Evolutionary conservation across 2,113 vertebrate species (phyloP).

Genomic region (Malurus elegans): DNA sequence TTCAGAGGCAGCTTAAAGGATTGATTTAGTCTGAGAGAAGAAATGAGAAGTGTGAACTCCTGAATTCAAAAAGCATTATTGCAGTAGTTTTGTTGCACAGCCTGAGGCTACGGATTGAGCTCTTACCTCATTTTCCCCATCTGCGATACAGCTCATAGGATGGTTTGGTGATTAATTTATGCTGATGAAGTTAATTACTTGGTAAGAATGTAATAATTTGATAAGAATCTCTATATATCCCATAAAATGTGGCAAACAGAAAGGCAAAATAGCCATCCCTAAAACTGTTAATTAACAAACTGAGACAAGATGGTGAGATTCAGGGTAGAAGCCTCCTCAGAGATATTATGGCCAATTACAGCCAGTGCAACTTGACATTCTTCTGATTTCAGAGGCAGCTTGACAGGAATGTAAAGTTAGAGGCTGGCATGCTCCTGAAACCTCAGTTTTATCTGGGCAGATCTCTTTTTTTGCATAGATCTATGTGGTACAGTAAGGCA

Average conservation of each 20-base stretch:
- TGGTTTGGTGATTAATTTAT: conserved; percentile 12
- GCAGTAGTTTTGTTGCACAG: neutral
- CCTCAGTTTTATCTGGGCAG: neutral
- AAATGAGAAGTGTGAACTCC: neutral
- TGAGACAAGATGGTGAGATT: neutral
- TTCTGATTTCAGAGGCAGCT: neutral
- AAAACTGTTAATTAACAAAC: neutral
- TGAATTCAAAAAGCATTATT: neutral
- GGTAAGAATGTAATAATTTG: neutral
- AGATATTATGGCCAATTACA: neutral
- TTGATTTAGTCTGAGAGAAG: neutral
- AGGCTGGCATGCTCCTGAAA: neutral
- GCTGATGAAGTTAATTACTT: conserved; percentile 5
- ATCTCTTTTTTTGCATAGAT: neutral
- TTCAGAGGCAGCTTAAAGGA: neutral
- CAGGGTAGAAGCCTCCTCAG: neutral
- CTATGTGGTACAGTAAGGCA: neutral
- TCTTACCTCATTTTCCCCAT: neutral
- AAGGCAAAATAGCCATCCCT: neutral
- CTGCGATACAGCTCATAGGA: neutral
- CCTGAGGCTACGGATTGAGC: neutral
- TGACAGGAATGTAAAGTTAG: neutral
- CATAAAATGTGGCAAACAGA: neutral
- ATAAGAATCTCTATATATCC: neutral
- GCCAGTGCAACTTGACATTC: neutral